Evolutionary conservation across 2,113 vertebrate species (phyloP).

Genomic region (Oriolus oriolus): DNA sequence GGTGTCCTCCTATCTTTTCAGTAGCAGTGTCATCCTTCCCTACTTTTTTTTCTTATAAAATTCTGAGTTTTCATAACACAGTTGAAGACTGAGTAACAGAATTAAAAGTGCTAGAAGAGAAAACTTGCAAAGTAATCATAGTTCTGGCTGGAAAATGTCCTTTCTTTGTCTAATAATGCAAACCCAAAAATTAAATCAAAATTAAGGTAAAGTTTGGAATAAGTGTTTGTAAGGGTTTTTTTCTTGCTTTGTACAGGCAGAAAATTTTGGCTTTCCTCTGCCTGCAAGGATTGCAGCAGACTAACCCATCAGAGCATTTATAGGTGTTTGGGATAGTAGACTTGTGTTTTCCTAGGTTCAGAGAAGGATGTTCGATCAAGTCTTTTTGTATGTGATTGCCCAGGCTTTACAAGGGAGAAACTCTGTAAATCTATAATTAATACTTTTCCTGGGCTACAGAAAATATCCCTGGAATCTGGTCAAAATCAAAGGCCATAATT

Average conservation of each 20-base stretch:
- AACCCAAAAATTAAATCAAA: neutral
- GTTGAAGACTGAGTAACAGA: neutral
- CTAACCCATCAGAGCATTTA: neutral
- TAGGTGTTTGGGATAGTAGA: neutral
- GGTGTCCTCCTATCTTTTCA: neutral
- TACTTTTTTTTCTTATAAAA: neutral
- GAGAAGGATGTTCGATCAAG: neutral
- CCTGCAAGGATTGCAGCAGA: neutral
- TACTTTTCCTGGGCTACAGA: neutral
- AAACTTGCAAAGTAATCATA: neutral
- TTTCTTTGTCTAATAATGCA: neutral
- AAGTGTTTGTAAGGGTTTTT: fast-evolving
- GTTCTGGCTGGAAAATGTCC: neutral
- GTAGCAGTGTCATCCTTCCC: neutral
- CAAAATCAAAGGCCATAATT: neutral
- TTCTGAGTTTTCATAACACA: neutral
- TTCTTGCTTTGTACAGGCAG: neutral
- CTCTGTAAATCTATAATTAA: neutral
- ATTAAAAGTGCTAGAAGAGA: neutral
- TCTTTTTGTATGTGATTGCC: neutral
- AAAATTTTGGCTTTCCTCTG: neutral
- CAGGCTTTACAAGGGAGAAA: neutral
- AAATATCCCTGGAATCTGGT: neutral
- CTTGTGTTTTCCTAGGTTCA: neutral
- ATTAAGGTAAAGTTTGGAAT: neutral